Conservation (phyloP, 1,140 invertebrate genomes). For the Leptestheria dahalacensis region DNA sequence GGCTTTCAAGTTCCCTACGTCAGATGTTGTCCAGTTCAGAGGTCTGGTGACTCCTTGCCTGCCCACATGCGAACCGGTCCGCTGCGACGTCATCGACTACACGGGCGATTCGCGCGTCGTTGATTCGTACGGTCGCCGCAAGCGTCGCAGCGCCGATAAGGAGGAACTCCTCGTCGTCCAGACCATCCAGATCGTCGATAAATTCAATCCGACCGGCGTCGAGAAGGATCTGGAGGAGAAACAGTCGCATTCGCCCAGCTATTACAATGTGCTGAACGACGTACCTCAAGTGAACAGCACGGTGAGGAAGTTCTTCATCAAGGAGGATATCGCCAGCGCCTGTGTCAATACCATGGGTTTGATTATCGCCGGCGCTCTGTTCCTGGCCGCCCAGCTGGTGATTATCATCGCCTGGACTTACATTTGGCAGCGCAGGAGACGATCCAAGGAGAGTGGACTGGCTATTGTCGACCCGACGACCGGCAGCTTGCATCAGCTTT, state of each 20-base stretch:
- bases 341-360: conserved; percentile 63
- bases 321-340: conserved; percentile 24
- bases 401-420: conserved; percentile 68
- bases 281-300: conserved; percentile 6
- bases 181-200: conserved; percentile 81
- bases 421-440: conserved; percentile 59
- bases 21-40: conserved; percentile 84
- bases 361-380: conserved; percentile 62
- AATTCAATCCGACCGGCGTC: conserved; percentile 42
- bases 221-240: background rate
- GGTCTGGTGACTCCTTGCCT: conserved; percentile 84
- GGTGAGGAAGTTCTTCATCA: conserved; percentile 18
- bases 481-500: conserved; percentile 67
- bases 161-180: conserved; percentile 66
- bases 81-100: conserved; percentile 62
- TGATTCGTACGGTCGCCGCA: conserved; percentile 54
- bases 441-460: conserved; percentile 33
- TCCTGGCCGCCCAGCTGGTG: conserved; percentile 63
- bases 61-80: conserved; percentile 76
- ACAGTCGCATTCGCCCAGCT: background rate
- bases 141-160: conserved; percentile 18
- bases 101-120: conserved; percentile 63
- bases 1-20: conserved; percentile 90
- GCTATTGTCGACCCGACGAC: conserved; percentile 41
- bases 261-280: background rate